Evolutionary conservation across 1,140 invertebrate species (phyloP), one percentile per base, ranked within the genome.

Genomic region (Aphelinus atriplicis): DNA sequence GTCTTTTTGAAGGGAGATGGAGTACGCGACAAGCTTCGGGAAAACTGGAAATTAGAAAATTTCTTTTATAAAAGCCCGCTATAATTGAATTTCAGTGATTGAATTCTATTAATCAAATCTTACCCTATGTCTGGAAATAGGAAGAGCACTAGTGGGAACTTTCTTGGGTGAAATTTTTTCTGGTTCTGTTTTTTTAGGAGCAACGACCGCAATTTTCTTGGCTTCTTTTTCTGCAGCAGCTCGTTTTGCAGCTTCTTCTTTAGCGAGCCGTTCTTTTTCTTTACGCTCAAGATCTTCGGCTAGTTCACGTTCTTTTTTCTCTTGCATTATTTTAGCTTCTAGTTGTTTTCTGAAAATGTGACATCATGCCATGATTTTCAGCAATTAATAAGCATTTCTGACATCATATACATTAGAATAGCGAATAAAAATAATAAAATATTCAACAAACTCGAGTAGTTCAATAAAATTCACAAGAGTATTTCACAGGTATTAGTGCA

Each of bases 1-100:
- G 92, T 92, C 85, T 94, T 93, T 72, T 94, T 91, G 85, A 94
- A 94, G 62, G 94, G 93, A 43, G 93, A 94, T 43, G 94, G 93
- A 1, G 94, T 94, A 75, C 94, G 90, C 6, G 93, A 94, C 42
- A 94, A 87, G 80, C 93, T 94, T 84, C 90, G 90, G 43, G 91
- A 92, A 81, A 91, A 93, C 85, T 87, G 26, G n/a, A 80, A 73
- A n/a, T 62, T 43, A 56, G 10, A 3, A 63, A 10, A 26, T 26
- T 26, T 26, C 26, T 26, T 26, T 26, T 26, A 26, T 26, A 71
- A 48, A 75, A 69, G 2, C 53, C 51, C 51, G 4, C 51, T 53
- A 0, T 53, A 53, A 6, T 53, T 9, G 9, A 6, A 53, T 53
- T 6, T 53, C 51, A 53, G 4, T 53, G 51, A 9, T 53, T 6